Evolutionary conservation across 2,888 invertebrate genomes (phyloP), one percentile per base, ranked within the genome.

Genomic region (Drosophila cognata): DNA sequence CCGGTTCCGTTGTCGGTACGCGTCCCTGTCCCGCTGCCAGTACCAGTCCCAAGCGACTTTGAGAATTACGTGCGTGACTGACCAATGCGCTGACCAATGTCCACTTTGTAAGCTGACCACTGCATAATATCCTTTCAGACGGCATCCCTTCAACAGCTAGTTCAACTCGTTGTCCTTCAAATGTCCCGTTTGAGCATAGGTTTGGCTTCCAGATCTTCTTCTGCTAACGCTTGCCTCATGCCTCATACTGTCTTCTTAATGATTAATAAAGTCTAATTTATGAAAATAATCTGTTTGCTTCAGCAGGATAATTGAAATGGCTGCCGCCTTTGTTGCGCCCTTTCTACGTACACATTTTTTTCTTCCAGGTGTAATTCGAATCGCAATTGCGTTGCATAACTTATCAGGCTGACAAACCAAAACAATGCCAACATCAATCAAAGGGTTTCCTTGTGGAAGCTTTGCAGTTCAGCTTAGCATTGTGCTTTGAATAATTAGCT

Each of bases 341-440:
- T 50, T 51, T 61, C 31, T 2, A 51, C 29, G 1, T 35, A 28
- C 28, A 48, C 38, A 58, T 35, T 51, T 55, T 38, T 31, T 43
- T 63, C 71, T 41, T 74, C 84, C 84, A 86, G 79, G 81, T 89
- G 88, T 89, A 88, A 90, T 83, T 75, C 59, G 91, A 88, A 59
- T 79, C 84, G 72, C 70, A 68, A 73, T 70, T 77, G 83, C 76
- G 79, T 73, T 76, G 84, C 81, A 74, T 71, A 73, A 70, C 64
- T 63, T 65, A 63, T 71, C 55, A 51, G 81, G 73, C 89, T 92
- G 92, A 82, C 92, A 89, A 79, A 76, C 68, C 59, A 70, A 77
- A 89, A 92, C 90, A 92, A 92, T 89, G 84, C 86, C 69, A 73
- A 88, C 89, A 92, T 92, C 93, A 92, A 92, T 92, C 92, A 93